Evolutionary conservation across 2,113 vertebrate species (phyloP).

Genomic region (Coturnix japonica): DNA sequence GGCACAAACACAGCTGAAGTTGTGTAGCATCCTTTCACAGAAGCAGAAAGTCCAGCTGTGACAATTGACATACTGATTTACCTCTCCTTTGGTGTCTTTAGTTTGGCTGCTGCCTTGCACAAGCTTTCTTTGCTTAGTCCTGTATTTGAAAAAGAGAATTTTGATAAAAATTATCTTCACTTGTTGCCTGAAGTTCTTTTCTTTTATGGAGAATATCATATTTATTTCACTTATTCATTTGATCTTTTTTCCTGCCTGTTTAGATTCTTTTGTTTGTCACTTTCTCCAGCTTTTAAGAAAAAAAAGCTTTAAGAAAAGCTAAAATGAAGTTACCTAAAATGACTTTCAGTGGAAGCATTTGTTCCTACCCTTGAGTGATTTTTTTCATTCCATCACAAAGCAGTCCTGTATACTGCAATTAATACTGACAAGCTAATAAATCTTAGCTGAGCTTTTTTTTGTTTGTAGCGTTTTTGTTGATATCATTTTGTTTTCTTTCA

Average conservation of each 20-base stretch:
- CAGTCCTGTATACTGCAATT: fast-evolving
- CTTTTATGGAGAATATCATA: not conserved
- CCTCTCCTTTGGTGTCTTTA: not conserved
- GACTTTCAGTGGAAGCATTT: not conserved
- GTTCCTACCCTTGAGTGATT: not conserved
- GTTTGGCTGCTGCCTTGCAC: not conserved
- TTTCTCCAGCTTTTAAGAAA: not conserved
- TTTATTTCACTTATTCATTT: not conserved
- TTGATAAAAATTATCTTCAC: not conserved
- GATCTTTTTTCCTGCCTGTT: not conserved
- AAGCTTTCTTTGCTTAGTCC: not conserved
- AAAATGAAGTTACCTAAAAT: not conserved
- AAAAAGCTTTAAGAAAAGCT: not conserved
- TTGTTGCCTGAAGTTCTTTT: not conserved
- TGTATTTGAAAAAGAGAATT: not conserved
- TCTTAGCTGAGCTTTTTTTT: not conserved
- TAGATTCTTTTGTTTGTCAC: not conserved
- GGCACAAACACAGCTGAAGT: not conserved
- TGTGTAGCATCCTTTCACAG: not conserved
- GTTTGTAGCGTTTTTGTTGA: not conserved
- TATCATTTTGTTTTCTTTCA: not conserved
- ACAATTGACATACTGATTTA: not conserved
- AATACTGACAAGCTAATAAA: not conserved
- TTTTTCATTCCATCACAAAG: not conserved
- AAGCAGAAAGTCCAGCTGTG: not conserved